These are phyloP conservation scores for Apoda limacodes DNA, from an alignment of 2,888 invertebrate species.

Conservation along the genomic window DNA sequence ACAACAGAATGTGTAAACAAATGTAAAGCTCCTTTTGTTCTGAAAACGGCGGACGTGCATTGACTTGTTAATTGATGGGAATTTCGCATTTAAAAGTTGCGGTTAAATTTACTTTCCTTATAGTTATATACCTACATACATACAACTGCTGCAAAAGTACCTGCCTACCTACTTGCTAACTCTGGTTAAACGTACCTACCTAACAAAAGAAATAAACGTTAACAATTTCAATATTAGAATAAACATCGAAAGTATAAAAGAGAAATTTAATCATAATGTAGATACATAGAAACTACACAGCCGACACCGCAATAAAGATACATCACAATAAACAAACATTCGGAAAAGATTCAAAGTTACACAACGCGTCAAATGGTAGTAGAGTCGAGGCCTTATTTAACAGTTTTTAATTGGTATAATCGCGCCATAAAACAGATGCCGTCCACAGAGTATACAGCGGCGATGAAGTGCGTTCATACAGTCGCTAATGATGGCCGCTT, in stretches of 20 bases:
- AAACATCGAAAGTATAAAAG: no score
- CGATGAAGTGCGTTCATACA: slow-evolving; percentile 55
- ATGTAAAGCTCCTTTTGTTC: slow-evolving; percentile 50
- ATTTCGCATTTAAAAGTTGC: slow-evolving; percentile 33
- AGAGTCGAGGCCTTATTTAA: slow-evolving; percentile 56
- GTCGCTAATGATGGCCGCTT: slow-evolving; percentile 49
- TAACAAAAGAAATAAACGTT: no score
- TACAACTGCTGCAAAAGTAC: no score
- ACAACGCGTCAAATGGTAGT: slow-evolving; percentile 59
- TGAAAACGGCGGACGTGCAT: slow-evolving; percentile 29
- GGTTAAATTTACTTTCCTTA: no score
- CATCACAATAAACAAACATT: slow-evolving; percentile 65
- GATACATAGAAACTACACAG: no score
- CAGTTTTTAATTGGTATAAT: slow-evolving; percentile 67
- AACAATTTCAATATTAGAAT: no score
- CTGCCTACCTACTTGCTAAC: no score
- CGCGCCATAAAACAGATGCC: slow-evolving; percentile 55
- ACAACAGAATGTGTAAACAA: slow-evolving; percentile 45
- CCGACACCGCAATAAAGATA: slow-evolving; percentile 38
- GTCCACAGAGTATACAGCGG: slow-evolving; percentile 48
- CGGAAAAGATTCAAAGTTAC: slow-evolving; percentile 38
- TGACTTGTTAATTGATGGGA: slow-evolving; percentile 58
- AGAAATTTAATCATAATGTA: no score
- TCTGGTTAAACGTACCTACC: no score
- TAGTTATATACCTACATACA: no score